Evolutionary conservation across 2,888 invertebrate species (phyloP).

Genomic region (Andrena haemorrhoa): DNA sequence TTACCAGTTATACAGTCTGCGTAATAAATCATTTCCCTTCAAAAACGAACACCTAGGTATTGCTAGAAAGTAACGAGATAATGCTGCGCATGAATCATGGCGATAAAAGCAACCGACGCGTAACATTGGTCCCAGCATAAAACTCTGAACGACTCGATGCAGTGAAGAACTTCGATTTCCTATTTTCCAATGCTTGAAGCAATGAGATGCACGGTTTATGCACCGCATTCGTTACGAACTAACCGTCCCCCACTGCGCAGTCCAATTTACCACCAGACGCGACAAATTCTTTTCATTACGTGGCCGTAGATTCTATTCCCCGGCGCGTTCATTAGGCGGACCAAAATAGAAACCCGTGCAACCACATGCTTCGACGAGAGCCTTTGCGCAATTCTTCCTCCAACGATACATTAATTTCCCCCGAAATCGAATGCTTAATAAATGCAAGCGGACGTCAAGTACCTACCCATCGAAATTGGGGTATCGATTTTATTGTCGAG

Average conservation of each 20-base stretch:
- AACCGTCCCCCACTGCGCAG: background rate
- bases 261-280: background rate
- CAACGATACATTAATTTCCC: background rate
- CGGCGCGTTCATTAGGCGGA: background rate
- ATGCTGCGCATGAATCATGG: constrained; percentile 20
- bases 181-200: background rate
- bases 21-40: constrained; percentile 57
- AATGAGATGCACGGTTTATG: background rate
- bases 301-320: background rate
- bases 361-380: too few relatives aligned
- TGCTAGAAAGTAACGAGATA: constrained; percentile 42
- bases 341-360: background rate
- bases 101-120: constrained; percentile 36
- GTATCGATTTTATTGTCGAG: constrained; percentile 34
- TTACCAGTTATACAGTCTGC: constrained; percentile 38
- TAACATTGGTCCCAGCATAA: background rate
- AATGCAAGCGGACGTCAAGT: background rate
- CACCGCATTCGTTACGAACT: background rate
- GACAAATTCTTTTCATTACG: constrained; percentile 1
- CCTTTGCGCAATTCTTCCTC: too few relatives aligned
- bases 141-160: background rate
- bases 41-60: constrained; percentile 38
- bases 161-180: background rate
- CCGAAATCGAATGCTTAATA: background rate
- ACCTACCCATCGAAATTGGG: background rate